Evolutionary conservation across 2,797 vertebrate genomes (phyloP), one percentile per base, ranked within the genome.

Genomic region (Cephalopachus bancanus): DNA sequence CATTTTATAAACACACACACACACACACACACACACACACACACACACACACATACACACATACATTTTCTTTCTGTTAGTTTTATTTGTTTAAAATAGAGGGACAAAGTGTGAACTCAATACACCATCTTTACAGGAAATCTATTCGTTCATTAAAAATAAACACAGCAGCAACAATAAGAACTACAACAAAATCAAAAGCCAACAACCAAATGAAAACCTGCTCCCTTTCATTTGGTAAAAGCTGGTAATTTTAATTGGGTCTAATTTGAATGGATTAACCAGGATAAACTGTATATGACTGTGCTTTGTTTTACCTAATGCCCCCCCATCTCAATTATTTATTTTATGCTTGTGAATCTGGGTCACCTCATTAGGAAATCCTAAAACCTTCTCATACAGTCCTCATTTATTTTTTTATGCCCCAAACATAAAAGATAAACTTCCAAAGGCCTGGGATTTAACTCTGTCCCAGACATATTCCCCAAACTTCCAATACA

Each of bases 1-100:
- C 79, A 55, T 83, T 79, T 64, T 81, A 20, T 16, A 49, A 8
- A 7, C 59, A 49, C 24, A 10, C 24, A 16, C 0, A 10, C 20
- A 19, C 4, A 4, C 8, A 8, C 49, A 30, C n/a, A n/a, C n/a
- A 10, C 7, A 44, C 0, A 7, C 11, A 2, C 37, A 33, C 65
- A 53, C 28, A 55, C 5, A 62, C 37, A n/a, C 30, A 17, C 4
- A 12, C 14, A 4, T 14, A 19, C 26, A 62, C 26, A 79, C 10
- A 28, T 4, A 55, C 7, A 16, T 19, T 72, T 81, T 88, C 75
- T 83, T 67, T 22, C 26, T 83, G 7, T 92, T 4, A 24, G 17
- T 83, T 93, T 12, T 79, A 3, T 90, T 80, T 89, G 20, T 91
- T 89, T 94, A 44, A 30, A 87, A 74, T 12, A 88, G 79, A 86